Percentiles rank a stretch among this genome's conserved stretches.
Evolutionary conservation across 2,888 invertebrate genomes (phyloP).

Genomic region (Calameuta pallipes): DNA sequence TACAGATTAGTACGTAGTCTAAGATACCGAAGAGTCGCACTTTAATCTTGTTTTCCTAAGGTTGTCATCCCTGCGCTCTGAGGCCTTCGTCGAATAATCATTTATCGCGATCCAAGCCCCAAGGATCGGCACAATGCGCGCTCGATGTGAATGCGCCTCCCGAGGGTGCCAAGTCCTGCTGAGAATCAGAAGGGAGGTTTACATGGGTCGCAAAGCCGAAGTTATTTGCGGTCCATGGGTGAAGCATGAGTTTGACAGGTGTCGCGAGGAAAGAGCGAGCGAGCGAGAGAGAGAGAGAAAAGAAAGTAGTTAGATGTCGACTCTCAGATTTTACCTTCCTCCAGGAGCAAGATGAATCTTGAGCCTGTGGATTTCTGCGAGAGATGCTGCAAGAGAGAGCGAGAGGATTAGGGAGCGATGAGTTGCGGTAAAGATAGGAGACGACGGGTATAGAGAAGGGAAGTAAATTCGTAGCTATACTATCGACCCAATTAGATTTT

Average conservation of each 20-base stretch:
- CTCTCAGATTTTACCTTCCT: neutral
- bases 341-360: neutral
- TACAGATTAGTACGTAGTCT: neutral
- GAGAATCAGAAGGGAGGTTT: conserved; percentile 14
- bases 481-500: neutral
- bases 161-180: neutral
- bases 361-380: neutral
- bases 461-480: neutral
- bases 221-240: conserved; percentile 20
- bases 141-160: neutral
- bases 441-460: neutral
- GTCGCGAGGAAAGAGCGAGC: conserved; percentile 10
- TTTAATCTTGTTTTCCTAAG: neutral
- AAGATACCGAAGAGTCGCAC: neutral
- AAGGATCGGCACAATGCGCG: conserved; percentile 10
- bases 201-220: conserved; percentile 10
- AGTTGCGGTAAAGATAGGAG: neutral
- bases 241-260: conserved; percentile 24
- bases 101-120: neutral
- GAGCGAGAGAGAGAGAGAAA: neutral
- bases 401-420: neutral
- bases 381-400: neutral
- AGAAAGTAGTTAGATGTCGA: neutral
- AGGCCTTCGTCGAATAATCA: neutral
- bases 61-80: neutral